Evolutionary conservation across 2,797 vertebrate genomes (phyloP).

Genomic region (Notoglanidium macrostoma): DNA sequence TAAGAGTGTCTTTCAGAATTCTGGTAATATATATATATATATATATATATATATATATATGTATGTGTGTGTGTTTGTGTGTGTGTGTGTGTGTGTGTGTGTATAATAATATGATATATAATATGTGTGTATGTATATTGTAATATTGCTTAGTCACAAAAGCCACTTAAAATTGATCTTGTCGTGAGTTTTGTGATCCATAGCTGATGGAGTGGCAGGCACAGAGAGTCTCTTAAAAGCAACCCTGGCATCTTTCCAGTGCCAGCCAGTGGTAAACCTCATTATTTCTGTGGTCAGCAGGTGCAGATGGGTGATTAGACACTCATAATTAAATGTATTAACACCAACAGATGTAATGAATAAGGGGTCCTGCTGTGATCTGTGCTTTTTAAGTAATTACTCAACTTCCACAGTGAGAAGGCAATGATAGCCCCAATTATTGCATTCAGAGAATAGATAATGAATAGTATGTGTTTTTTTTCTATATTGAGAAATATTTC

Average conservation of each 20-base stretch:
- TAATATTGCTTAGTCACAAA: neutral
- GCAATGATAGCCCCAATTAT: slow-evolving; percentile 9
- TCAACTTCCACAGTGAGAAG: neutral
- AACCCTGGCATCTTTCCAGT: slow-evolving; percentile 10
- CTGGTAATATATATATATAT: neutral
- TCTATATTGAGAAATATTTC: neutral
- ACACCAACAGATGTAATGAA: slow-evolving; percentile 18
- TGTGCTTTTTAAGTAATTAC: slow-evolving; percentile 27
- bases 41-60: no score
- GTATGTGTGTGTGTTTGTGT: no score
- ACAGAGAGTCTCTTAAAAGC: neutral
- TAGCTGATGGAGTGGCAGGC: slow-evolving; percentile 1
- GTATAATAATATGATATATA: no score
- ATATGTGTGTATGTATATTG: neutral
- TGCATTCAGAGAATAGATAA: slow-evolving; percentile 7
- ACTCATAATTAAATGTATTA: slow-evolving; percentile 28
- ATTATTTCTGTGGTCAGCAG: slow-evolving; percentile 34
- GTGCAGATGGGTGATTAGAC: slow-evolving; percentile 38
- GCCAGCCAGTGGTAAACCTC: slow-evolving; percentile 15
- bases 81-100: no score
- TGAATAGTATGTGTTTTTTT: neutral
- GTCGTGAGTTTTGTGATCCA: neutral
- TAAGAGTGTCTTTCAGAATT: neutral
- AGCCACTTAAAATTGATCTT: neutral
- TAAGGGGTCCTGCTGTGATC: slow-evolving; percentile 28